Conservation (phyloP, 2,113 vertebrate species). For the Phoxinus phoxinus region DNA sequence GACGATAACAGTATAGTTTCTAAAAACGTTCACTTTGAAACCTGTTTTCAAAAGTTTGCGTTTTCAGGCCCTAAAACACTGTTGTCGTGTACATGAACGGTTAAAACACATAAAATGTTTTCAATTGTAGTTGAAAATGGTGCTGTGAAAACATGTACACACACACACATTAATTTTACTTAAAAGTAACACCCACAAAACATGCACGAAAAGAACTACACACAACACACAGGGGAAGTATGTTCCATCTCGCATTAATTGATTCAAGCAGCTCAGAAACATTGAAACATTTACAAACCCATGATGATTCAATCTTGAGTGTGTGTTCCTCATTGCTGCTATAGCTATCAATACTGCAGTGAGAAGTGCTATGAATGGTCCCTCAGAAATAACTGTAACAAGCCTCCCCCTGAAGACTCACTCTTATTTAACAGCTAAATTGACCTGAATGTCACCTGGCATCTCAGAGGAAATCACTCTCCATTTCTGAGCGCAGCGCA, state of each 20-base stretch:
- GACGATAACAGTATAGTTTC: too few species aligned
- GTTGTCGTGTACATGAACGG: too few species aligned
- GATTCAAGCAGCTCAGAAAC: constrained; percentile 33
- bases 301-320: constrained; percentile 26
- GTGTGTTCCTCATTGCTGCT: constrained; percentile 10
- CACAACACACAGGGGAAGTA: background rate
- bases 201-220: background rate
- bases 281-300: constrained; percentile 14
- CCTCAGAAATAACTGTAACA: constrained; percentile 40
- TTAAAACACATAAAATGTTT: too few species aligned
- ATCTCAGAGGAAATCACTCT: constrained; percentile 50
- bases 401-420: constrained; percentile 27
- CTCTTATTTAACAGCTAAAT: constrained; percentile 43
- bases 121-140: too few species aligned
- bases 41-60: too few species aligned
- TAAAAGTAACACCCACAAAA: background rate
- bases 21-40: too few species aligned
- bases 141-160: background rate
- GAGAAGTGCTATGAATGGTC: constrained; percentile 28
- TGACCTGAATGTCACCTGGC: constrained; percentile 49
- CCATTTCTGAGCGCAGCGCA: constrained; percentile 55
- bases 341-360: background rate
- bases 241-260: constrained; percentile 5
- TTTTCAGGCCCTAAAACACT: too few species aligned
- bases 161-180: background rate